A percentile compares a stretch with the other conserved stretches of the same genome.
Evolutionary conservation across 2,113 vertebrate species (phyloP).

Genomic region (Neofelis nebulosa): DNA sequence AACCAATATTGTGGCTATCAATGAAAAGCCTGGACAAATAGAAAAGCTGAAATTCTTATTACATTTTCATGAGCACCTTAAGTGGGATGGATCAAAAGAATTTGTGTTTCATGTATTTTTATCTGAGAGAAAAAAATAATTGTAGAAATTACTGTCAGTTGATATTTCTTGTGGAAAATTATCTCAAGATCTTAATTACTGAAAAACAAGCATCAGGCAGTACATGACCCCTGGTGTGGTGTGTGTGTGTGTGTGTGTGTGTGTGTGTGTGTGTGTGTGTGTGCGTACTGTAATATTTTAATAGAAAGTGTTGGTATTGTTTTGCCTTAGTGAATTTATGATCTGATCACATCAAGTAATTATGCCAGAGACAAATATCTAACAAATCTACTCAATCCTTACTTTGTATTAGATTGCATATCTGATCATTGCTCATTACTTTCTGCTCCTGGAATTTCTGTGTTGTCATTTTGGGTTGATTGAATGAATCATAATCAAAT

Average conservation of each 20-base stretch:
- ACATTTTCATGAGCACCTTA: conserved; percentile 29
- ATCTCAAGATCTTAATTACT: conserved; percentile 26
- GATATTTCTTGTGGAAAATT: neutral
- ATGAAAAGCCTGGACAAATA: neutral
- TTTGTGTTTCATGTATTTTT: neutral
- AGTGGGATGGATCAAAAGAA: neutral
- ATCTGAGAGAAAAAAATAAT: neutral
- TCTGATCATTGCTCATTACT: neutral
- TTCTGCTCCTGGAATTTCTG: neutral
- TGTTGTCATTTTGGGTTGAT: neutral
- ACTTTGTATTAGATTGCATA: neutral
- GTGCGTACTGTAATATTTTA: neutral
- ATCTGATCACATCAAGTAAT: neutral
- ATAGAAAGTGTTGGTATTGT: neutral
- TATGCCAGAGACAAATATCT: neutral
- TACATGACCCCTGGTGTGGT: neutral
- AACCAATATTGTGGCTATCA: neutral
- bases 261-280: neutral
- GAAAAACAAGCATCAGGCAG: neutral
- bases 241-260: neutral
- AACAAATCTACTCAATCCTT: neutral
- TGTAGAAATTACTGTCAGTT: neutral
- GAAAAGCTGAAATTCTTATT: neutral
- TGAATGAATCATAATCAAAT: neutral
- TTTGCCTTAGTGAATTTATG: neutral